Percentiles rank a stretch among this genome's conserved stretches.
Conservation (phyloP, 2,888 invertebrate species). For the Frankliniella fusca region DNA sequence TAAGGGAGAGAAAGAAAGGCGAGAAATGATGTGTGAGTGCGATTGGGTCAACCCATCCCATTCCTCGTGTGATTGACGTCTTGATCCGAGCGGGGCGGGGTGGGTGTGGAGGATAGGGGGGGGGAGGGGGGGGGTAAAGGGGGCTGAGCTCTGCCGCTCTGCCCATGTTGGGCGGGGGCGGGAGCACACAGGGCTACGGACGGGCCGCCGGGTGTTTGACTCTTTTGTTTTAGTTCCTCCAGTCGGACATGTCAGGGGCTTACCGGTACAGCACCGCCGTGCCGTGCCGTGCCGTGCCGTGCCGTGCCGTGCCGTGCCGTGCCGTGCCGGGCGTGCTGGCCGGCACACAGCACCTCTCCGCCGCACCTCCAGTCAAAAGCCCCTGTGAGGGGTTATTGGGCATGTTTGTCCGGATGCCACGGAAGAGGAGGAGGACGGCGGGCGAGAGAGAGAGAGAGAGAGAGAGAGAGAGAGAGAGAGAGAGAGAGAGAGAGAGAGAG, state of each 20-base stretch:
- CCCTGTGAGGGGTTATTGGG: not conserved
- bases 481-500: constrained; percentile 19
- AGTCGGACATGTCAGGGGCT: not conserved
- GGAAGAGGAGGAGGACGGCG: not conserved
- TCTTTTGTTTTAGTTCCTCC: not conserved
- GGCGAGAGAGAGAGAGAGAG: constrained; percentile 9
- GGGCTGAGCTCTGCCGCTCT: not conserved
- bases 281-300: not conserved
- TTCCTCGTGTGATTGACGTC: not conserved
- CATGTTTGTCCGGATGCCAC: not conserved
- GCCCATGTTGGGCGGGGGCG: not conserved
- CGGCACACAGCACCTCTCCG: too few relatives aligned
- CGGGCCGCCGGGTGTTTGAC: not conserved
- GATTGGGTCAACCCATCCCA: not conserved
- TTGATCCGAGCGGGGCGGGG: not conserved
- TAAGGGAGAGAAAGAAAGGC: not conserved
- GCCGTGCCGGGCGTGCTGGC: too few relatives aligned
- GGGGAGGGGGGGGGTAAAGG: not conserved
- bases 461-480: constrained; percentile 8
- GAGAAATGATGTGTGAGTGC: not conserved
- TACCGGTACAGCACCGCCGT: not conserved
- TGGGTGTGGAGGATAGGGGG: not conserved
- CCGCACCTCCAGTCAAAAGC: not conserved
- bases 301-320: not conserved
- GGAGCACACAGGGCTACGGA: too few relatives aligned